These are phyloP conservation scores for Scytalopus superciliaris DNA, from an alignment of 2,113 vertebrate species.

Conservation along the genomic window DNA sequence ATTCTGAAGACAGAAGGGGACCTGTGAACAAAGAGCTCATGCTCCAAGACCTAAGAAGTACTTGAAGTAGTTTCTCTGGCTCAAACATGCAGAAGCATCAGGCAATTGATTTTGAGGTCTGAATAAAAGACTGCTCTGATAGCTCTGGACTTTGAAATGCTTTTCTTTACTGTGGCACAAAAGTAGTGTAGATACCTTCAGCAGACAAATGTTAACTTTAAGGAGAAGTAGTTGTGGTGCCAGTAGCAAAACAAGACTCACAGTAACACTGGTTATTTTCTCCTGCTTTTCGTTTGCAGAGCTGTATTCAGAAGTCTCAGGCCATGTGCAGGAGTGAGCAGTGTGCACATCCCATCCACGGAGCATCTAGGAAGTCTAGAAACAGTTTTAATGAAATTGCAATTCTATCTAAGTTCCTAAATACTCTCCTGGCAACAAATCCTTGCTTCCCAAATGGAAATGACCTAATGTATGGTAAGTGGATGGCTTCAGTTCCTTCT, in stretches of 20 bases:
- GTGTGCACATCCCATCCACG: neutral
- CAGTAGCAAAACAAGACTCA: neutral
- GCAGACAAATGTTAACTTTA: neutral
- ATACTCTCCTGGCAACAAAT: neutral
- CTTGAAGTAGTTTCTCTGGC: neutral
- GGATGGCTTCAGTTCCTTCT: neutral
- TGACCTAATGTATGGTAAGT: neutral
- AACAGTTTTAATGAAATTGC: neutral
- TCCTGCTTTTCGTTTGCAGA: neutral
- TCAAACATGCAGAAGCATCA: neutral
- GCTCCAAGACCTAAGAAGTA: neutral
- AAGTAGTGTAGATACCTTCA: neutral
- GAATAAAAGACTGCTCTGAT: neutral
- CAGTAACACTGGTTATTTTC: neutral
- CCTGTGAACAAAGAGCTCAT: neutral
- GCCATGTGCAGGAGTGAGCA: neutral
- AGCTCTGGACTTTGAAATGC: neutral
- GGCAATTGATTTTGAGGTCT: neutral
- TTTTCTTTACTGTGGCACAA: neutral
- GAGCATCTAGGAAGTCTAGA: neutral
- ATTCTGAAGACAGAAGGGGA: neutral
- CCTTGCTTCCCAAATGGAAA: neutral
- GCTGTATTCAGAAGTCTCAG: rapidly evolving
- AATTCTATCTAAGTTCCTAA: neutral
- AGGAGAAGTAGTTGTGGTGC: neutral